A percentile compares a stretch with the other conserved stretches of the same genome.
Evolutionary conservation across 2,113 vertebrate genomes (phyloP).

Genomic region (Rostratula benghalensis): DNA sequence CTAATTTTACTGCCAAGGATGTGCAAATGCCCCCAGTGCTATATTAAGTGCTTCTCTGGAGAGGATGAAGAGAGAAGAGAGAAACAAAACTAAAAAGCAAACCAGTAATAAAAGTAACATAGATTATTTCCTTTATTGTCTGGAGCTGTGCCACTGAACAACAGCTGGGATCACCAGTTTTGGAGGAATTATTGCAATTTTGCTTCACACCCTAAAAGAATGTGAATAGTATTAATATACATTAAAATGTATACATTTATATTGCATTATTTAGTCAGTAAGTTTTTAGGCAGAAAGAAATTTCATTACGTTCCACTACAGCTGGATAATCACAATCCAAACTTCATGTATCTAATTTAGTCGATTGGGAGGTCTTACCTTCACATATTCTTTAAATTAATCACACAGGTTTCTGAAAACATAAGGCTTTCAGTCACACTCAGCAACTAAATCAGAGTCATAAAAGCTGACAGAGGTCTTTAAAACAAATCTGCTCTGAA

Average conservation of each 20-base stretch:
- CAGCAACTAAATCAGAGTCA: background rate
- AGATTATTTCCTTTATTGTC: background rate
- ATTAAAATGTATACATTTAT: background rate
- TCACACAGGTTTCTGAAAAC: background rate
- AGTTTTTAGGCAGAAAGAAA: background rate
- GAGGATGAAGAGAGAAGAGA: background rate
- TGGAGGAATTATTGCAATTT: background rate
- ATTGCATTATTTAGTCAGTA: background rate
- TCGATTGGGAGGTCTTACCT: background rate
- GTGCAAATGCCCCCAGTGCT: background rate
- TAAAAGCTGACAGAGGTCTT: background rate
- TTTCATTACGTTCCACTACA: background rate
- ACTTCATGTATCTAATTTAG: background rate
- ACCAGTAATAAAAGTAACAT: background rate
- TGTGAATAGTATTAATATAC: background rate
- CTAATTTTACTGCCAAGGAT: background rate
- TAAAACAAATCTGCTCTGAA: background rate
- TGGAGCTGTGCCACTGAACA: background rate
- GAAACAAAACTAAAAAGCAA: background rate
- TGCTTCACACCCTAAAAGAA: background rate
- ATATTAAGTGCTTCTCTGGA: background rate
- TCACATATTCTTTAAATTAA: background rate
- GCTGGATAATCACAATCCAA: background rate
- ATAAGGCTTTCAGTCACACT: background rate
- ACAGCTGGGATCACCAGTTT: background rate